phyloP scores from a whole-genome alignment of 2,113 vertebrate species.

The Phainopepla nitens region DNA sequence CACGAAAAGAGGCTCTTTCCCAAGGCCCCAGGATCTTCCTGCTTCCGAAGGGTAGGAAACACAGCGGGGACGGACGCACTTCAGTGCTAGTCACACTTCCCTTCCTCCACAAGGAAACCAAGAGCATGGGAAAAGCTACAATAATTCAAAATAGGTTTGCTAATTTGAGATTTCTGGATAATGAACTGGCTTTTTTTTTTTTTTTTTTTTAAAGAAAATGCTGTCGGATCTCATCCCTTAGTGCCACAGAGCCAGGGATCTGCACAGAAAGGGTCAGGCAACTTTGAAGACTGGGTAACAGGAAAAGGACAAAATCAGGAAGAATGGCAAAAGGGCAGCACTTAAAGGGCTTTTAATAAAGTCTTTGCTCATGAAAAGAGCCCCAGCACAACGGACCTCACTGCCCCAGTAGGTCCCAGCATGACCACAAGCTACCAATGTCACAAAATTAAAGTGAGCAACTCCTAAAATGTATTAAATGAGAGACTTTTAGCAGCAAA shows the following conservation, averaged over 20 bases:
- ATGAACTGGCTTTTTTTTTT: neutral
- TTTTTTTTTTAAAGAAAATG: neutral
- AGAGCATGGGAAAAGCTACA: neutral
- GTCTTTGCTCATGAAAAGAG: neutral
- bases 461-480: neutral
- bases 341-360: neutral
- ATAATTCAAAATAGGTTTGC: neutral
- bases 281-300: neutral
- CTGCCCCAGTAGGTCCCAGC: neutral
- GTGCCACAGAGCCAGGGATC: neutral
- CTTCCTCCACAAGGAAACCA: neutral
- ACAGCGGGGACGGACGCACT: fast-evolving
- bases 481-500: neutral
- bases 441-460: fast-evolving
- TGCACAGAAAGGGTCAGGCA: neutral
- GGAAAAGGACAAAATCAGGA: neutral
- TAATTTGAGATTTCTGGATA: neutral
- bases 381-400: neutral
- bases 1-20: neutral
- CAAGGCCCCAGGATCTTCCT: constrained; percentile 1
- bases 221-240: neutral
- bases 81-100: neutral
- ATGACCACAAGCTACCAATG: fast-evolving
- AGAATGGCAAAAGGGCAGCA: neutral
- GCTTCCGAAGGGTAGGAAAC: constrained; percentile 5